Percentiles rank a stretch among this genome's conserved stretches.
phyloP scores from a whole-genome alignment of 2,797 vertebrate genomes.

The Sparus aurata region DNA sequence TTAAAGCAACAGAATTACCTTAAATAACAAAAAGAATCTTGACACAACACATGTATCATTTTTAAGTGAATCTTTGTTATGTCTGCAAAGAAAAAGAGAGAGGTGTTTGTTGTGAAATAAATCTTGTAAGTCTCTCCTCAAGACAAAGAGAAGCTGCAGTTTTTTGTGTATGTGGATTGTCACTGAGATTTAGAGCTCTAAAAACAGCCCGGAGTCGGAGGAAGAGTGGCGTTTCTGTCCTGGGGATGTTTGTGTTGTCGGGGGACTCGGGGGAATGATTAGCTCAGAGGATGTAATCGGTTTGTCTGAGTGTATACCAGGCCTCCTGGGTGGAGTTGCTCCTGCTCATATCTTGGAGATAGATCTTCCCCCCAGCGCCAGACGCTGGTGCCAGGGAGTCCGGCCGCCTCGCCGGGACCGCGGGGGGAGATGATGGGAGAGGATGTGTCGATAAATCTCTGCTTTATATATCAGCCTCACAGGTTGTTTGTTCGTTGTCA shows the following conservation, averaged over 20 bases:
- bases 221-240: conserved; percentile 52
- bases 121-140: too few relatives aligned
- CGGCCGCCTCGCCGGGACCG: conserved; percentile 69
- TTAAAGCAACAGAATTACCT: too few relatives aligned
- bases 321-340: conserved; percentile 85
- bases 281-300: conserved; percentile 68
- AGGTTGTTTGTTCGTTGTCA: conserved; percentile 78
- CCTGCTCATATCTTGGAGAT: conserved; percentile 85
- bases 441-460: conserved; percentile 86
- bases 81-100: not conserved
- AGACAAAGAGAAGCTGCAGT: not conserved
- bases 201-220: conserved; percentile 41
- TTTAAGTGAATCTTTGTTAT: not conserved
- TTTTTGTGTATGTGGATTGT: not conserved
- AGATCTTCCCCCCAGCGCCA: conserved; percentile 88
- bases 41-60: too few relatives aligned
- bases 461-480: conserved; percentile 24
- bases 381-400: conserved; percentile 92
- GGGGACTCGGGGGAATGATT: conserved; percentile 33
- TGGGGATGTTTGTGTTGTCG: conserved; percentile 71
- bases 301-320: conserved; percentile 52
- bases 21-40: too few relatives aligned
- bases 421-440: conserved; percentile 66
- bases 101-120: too few relatives aligned
- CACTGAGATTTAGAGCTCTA: conserved; percentile 22